phyloP scores from a whole-genome alignment of 2,797 vertebrate genomes.

The Silurus lanzhouensis region DNA sequence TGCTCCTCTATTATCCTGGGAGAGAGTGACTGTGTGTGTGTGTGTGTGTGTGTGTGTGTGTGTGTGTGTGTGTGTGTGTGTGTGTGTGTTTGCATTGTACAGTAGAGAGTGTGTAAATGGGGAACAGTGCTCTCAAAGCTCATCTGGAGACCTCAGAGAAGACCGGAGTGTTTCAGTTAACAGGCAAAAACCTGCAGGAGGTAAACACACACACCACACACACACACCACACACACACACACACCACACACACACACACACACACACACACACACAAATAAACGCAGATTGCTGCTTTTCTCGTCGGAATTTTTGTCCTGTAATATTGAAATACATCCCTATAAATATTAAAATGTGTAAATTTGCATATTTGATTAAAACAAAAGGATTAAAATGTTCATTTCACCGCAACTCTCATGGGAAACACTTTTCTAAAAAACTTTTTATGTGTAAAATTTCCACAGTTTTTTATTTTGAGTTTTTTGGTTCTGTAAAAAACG shows the following conservation, averaged over 20 bases:
- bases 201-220: constrained; percentile 68
- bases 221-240: background rate
- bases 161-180: constrained; percentile 95
- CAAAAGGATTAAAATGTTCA: background rate
- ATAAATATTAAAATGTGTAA: background rate
- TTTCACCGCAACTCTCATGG: background rate
- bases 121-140: constrained; percentile 93
- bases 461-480: too few relatives aligned
- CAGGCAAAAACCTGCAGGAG: constrained; percentile 86
- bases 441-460: background rate
- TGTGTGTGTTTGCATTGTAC: constrained; percentile 1
- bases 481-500: too few relatives aligned
- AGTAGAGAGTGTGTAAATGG: constrained; percentile 74
- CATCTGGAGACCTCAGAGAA: constrained; percentile 97
- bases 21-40: background rate
- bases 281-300: background rate
- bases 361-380: background rate
- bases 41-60: background rate
- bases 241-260: background rate
- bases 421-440: background rate
- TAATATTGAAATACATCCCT: too few relatives aligned
- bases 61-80: background rate
- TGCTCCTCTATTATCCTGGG: background rate
- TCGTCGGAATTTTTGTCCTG: too few relatives aligned
- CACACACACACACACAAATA: background rate